Percentiles rank a stretch among this genome's conserved stretches.
These are phyloP conservation scores for Acleris emargana DNA, from an alignment of 2,888 invertebrate genomes.

Conservation along the genomic window DNA sequence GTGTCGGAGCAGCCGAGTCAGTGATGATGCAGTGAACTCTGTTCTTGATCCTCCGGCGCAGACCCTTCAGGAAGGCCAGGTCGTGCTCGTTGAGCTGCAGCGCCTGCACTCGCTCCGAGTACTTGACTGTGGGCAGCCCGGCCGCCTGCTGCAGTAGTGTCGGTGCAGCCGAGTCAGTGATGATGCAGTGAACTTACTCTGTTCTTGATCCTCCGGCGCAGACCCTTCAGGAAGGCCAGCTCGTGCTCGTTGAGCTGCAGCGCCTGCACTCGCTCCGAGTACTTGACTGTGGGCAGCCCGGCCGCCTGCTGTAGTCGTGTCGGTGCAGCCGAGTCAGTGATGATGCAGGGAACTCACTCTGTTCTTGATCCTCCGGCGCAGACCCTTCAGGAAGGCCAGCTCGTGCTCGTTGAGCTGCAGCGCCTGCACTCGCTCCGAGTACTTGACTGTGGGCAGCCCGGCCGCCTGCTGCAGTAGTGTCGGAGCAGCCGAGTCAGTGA, in stretches of 20 bases:
- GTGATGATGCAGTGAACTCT: slow-evolving; percentile 45
- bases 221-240: slow-evolving; percentile 67
- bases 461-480: slow-evolving; percentile 66
- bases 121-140: slow-evolving; percentile 70
- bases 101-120: slow-evolving; percentile 67
- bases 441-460: slow-evolving; percentile 70
- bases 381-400: slow-evolving; percentile 67
- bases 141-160: slow-evolving; percentile 65
- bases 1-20: neutral
- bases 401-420: slow-evolving; percentile 62
- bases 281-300: slow-evolving; percentile 70
- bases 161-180: neutral
- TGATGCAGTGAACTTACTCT: slow-evolving; percentile 54
- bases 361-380: slow-evolving; percentile 72
- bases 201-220: slow-evolving; percentile 72
- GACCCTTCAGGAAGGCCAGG: slow-evolving; percentile 67
- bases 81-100: slow-evolving; percentile 62
- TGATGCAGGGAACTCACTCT: slow-evolving; percentile 54
- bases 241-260: slow-evolving; percentile 62
- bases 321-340: neutral
- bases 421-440: slow-evolving; percentile 67
- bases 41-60: slow-evolving; percentile 72
- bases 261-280: slow-evolving; percentile 65
- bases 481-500: neutral
- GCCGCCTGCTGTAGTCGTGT: slow-evolving; percentile 65